A percentile compares a stretch with the other conserved stretches of the same genome.
Evolutionary conservation across 1,140 invertebrate genomes (phyloP).

Genomic region (Cyclargus thomasi): DNA sequence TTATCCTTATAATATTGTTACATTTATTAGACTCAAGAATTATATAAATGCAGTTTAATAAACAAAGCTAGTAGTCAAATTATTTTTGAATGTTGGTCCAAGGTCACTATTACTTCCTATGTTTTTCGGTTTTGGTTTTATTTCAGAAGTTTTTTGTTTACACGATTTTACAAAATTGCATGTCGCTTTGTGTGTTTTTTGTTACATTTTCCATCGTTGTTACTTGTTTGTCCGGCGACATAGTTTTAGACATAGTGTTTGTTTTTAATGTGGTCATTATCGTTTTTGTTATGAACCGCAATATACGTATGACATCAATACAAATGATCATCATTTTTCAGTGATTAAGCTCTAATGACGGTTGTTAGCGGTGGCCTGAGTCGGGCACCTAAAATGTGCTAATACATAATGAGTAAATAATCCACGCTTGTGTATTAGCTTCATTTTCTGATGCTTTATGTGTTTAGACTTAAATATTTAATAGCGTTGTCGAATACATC

Average conservation of each 20-base stretch:
- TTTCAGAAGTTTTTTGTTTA: constrained; percentile 15
- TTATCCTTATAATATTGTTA: too few relatives aligned
- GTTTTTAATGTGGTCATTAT: constrained; percentile 10
- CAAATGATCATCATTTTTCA: constrained; percentile 32
- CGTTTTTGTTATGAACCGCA: constrained; percentile 25
- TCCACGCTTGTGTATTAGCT: neutral
- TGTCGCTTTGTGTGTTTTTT: constrained; percentile 19
- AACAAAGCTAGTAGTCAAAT: constrained; percentile 33
- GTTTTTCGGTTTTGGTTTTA: constrained; percentile 32
- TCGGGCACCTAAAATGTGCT: constrained; percentile 7
- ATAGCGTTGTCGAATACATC: too few relatives aligned
- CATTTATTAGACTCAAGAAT: too few relatives aligned
- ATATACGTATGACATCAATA: constrained; percentile 24
- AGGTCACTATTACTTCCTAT: constrained; percentile 23
- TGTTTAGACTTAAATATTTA: too few relatives aligned
- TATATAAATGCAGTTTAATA: constrained; percentile 6
- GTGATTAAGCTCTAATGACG: constrained; percentile 40
- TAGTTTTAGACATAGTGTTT: constrained; percentile 20
- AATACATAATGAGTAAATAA: neutral
- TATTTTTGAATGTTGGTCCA: constrained; percentile 32
- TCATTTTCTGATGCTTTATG: neutral
- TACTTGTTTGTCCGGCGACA: constrained; percentile 14
- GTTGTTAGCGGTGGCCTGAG: constrained; percentile 23
- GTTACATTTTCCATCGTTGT: constrained; percentile 19
- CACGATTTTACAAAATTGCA: constrained; percentile 16